phyloP scores from a whole-genome alignment of 2,888 invertebrate species.

The Limnephilus auricula region DNA sequence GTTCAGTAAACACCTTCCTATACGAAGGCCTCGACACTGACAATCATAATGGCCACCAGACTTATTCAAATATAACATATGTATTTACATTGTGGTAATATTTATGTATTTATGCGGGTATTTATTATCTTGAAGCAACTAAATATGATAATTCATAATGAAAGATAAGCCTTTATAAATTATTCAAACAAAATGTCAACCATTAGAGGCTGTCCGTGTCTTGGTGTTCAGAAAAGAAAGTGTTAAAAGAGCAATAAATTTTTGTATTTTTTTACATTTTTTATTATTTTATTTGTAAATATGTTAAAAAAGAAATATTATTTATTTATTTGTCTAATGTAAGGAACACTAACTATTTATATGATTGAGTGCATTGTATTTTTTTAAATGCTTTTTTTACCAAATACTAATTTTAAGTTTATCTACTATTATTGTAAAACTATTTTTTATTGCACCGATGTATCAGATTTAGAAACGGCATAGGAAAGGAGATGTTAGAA shows the following conservation, averaged over 20 bases:
- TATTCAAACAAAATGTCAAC: not conserved
- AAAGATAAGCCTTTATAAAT: too few species aligned
- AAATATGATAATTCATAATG: too few species aligned
- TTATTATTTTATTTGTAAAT: not conserved
- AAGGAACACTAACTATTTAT: slow-evolving; percentile 25
- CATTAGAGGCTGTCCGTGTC: not conserved
- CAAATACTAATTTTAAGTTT: slow-evolving; percentile 65
- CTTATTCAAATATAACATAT: not conserved
- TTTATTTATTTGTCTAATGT: slow-evolving; percentile 32
- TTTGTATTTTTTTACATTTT: not conserved
- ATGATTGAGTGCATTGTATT: slow-evolving; percentile 7
- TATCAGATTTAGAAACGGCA: not conserved
- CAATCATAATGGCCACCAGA: not conserved
- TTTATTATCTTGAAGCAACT: not conserved
- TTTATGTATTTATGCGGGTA: too few species aligned
- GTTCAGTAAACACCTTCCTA: not conserved
- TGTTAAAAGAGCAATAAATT: not conserved
- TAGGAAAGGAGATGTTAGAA: not conserved
- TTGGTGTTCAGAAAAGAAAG: not conserved
- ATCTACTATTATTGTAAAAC: not conserved
- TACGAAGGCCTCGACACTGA: not conserved
- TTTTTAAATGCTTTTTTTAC: slow-evolving; percentile 59
- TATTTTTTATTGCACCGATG: not conserved
- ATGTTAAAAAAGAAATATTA: not conserved
- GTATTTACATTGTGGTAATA: too few species aligned